These are phyloP conservation scores for Ptychobarbus kaznakovi DNA, from an alignment of 2,797 vertebrate species.

Conservation along the genomic window DNA sequence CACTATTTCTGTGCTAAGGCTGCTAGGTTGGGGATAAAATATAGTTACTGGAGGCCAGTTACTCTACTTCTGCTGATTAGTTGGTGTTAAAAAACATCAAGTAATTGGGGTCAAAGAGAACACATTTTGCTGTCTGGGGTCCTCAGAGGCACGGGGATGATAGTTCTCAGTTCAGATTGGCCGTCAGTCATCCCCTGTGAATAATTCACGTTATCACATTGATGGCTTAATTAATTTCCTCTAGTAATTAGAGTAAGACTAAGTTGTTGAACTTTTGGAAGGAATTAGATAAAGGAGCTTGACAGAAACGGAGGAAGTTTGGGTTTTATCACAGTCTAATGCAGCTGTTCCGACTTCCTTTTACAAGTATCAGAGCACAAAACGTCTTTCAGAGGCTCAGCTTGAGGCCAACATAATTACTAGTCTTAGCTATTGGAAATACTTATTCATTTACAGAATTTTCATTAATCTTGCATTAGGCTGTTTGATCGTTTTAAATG, in stretches of 20 bases:
- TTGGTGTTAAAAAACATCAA: slow-evolving; percentile 71
- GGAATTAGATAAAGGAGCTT: slow-evolving; percentile 38
- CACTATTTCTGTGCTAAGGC: slow-evolving; percentile 49
- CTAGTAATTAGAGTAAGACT: slow-evolving; percentile 67
- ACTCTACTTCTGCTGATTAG: slow-evolving; percentile 70
- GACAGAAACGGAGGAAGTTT: slow-evolving; percentile 43
- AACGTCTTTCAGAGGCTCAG: slow-evolving; percentile 46
- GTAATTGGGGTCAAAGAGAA: slow-evolving; percentile 80
- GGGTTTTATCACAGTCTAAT: slow-evolving; percentile 45
- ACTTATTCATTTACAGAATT: slow-evolving; percentile 57
- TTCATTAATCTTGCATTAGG: slow-evolving; percentile 57
- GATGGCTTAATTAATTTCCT: slow-evolving; percentile 69
- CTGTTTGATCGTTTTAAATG: slow-evolving; percentile 53
- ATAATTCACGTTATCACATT: slow-evolving; percentile 54
- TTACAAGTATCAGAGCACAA: slow-evolving; percentile 48
- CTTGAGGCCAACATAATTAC: slow-evolving; percentile 58
- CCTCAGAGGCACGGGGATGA: slow-evolving; percentile 62
- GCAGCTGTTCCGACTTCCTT: slow-evolving; percentile 56
- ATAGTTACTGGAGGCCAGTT: slow-evolving; percentile 53
- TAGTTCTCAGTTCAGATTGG: slow-evolving; percentile 62
- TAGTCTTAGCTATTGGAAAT: slow-evolving; percentile 57
- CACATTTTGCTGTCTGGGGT: slow-evolving; percentile 69
- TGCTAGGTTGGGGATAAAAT: slow-evolving; percentile 61
- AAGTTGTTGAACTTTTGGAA: slow-evolving; percentile 55
- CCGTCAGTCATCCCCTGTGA: slow-evolving; percentile 64